Evolutionary conservation across 2,797 vertebrate species (phyloP).

Genomic region (Rhynchonycteris naso): DNA sequence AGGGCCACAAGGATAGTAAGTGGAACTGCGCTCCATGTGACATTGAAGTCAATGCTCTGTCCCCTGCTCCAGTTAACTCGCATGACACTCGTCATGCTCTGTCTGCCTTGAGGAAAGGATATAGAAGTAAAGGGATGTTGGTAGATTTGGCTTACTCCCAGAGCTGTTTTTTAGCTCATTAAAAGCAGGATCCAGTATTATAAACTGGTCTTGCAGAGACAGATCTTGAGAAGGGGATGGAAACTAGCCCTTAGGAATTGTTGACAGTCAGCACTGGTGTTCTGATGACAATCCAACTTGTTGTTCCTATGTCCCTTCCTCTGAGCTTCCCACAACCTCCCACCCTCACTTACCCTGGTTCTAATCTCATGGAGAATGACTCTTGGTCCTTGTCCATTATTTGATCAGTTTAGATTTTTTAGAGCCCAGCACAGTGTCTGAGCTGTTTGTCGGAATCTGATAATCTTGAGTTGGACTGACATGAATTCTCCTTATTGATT

Average conservation of each 20-base stretch:
- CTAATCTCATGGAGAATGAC: background rate
- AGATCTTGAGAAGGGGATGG: background rate
- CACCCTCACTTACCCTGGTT: background rate
- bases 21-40: background rate
- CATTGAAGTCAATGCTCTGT: background rate
- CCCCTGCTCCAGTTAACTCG: background rate
- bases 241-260: background rate
- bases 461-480: background rate
- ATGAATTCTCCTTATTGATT: background rate
- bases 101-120: constrained; percentile 4
- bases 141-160: background rate
- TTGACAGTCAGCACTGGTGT: background rate
- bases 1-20: background rate
- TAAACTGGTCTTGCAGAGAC: background rate
- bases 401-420: background rate
- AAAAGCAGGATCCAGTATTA: background rate
- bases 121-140: background rate
- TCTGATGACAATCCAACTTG: background rate
- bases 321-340: background rate
- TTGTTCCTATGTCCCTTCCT: background rate
- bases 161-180: background rate
- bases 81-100: background rate
- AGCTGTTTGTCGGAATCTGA: background rate
- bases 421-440: background rate
- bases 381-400: background rate